Conservation (phyloP, 2,888 invertebrate species). For the Noctua janthina region DNA sequence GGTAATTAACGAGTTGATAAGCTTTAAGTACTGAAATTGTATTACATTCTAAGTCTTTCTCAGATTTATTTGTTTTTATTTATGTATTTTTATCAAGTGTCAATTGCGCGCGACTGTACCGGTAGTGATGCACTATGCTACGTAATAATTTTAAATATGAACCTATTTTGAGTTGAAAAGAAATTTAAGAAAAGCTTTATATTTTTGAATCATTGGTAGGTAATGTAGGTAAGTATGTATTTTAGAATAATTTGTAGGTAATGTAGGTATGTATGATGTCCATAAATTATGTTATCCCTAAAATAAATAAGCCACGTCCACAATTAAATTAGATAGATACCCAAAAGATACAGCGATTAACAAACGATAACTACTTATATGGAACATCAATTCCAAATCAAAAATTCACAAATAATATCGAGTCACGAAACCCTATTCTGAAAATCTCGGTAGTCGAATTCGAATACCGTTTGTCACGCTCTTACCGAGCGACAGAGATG, state of each 20-base stretch:
- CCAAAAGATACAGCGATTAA: conserved; percentile 26
- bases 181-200: neutral
- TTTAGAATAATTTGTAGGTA: neutral
- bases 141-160: neutral
- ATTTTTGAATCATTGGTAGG: too few relatives aligned
- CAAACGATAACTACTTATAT: conserved; percentile 36
- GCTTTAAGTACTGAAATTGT: neutral
- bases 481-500: conserved; percentile 66
- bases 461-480: conserved; percentile 69
- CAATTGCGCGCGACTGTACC: conserved; percentile 24
- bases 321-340: neutral
- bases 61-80: neutral
- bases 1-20: conserved; percentile 25
- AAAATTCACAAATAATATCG: conserved; percentile 56
- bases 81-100: neutral
- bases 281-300: neutral
- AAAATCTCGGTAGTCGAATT: conserved; percentile 69
- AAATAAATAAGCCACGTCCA: neutral
- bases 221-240: neutral
- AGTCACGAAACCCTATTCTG: conserved; percentile 66
- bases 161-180: neutral
- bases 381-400: conserved; percentile 48
- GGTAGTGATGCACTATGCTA: conserved; percentile 6
- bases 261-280: neutral
- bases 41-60: neutral